A percentile compares a stretch with the other conserved stretches of the same genome.
Conservation (phyloP, 2,888 invertebrate genomes). For the Anticlea derivata region DNA sequence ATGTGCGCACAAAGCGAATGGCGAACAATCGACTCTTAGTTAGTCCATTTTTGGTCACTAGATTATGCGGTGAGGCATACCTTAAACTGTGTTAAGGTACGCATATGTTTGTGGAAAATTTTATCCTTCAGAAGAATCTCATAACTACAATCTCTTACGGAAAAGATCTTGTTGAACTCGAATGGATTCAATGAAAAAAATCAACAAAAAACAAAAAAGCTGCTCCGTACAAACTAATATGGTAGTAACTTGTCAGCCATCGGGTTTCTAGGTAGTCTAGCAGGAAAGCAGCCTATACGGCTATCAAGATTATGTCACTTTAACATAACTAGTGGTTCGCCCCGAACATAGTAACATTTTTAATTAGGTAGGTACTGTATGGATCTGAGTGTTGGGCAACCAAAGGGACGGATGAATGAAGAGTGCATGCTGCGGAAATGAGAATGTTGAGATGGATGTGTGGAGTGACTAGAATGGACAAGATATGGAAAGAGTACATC, state of each 20-base stretch:
- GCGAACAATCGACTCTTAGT: slow-evolving; percentile 53
- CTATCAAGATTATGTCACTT: slow-evolving; percentile 15
- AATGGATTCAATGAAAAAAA: background rate
- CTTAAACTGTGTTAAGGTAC: background rate
- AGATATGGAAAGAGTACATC: no score
- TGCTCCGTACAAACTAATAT: background rate
- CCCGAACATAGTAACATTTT: no score
- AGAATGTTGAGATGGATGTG: no score
- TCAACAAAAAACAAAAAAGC: background rate
- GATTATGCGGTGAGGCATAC: slow-evolving; percentile 1
- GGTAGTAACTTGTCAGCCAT: background rate
- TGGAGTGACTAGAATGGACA: no score
- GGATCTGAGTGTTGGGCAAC: no score
- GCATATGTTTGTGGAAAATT: background rate
- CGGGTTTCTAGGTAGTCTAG: slow-evolving; percentile 8
- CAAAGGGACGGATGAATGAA: no score
- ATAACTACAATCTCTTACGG: background rate
- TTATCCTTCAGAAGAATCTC: background rate
- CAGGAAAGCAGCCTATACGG: slow-evolving; percentile 5
- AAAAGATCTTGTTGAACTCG: background rate
- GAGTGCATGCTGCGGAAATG: no score
- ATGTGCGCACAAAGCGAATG: slow-evolving; percentile 39
- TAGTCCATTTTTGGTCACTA: slow-evolving; percentile 4
- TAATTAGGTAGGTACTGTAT: no score
- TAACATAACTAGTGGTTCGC: no score